Conservation (phyloP, 2,797 vertebrate species). For the Phrynocephalus guinanensis region DNA sequence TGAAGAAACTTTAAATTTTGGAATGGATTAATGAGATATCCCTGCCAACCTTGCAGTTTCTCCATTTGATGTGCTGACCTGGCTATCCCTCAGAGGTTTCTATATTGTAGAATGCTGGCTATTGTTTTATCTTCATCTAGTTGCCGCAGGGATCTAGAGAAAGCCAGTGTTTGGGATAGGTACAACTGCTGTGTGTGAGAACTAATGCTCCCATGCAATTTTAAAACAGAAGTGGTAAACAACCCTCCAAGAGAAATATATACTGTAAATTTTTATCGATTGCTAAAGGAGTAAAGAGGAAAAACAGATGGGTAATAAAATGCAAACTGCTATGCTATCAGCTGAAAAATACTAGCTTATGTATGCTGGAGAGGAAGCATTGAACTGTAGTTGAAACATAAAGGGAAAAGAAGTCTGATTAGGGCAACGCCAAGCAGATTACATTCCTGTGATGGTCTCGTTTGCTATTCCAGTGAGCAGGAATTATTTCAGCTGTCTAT, state of each 20-base stretch:
- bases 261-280: constrained; percentile 45
- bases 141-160: constrained; percentile 24
- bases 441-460: constrained; percentile 54
- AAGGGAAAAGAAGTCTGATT: constrained; percentile 69
- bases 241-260: constrained; percentile 65
- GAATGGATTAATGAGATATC: not conserved
- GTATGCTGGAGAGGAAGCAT: constrained; percentile 59
- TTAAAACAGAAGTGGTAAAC: constrained; percentile 55
- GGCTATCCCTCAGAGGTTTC: constrained; percentile 13
- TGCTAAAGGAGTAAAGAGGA: constrained; percentile 39
- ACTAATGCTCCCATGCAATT: constrained; percentile 13
- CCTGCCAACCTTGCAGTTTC: not conserved
- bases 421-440: constrained; percentile 60
- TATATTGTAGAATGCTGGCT: not conserved
- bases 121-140: not conserved
- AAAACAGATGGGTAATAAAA: constrained; percentile 63
- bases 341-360: constrained; percentile 62
- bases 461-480: constrained; percentile 42
- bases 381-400: constrained; percentile 63
- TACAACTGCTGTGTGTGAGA: constrained; percentile 30
- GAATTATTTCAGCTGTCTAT: constrained; percentile 54
- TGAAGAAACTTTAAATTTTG: not conserved
- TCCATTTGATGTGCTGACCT: not conserved
- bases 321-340: constrained; percentile 35
- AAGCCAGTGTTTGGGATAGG: not conserved